These are phyloP conservation scores for Apomyelois bistriatella DNA, from an alignment of 2,888 invertebrate species.

Conservation along the genomic window DNA sequence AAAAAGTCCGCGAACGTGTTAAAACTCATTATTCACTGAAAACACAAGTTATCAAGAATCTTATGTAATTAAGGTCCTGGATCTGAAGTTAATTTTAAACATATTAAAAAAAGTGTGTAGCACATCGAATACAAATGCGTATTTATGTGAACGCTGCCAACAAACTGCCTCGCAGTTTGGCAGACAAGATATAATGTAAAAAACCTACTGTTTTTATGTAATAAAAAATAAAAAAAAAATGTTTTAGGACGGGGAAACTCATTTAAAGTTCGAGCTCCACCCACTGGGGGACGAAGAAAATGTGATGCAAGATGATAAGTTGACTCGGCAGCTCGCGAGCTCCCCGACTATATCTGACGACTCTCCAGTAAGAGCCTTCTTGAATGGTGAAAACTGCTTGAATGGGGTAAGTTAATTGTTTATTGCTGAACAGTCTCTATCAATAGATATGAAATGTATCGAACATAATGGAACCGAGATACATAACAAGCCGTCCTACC, in stretches of 20 bases:
- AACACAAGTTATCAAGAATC: too few relatives aligned
- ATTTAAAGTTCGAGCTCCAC: conserved; percentile 84
- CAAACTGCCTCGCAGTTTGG: too few relatives aligned
- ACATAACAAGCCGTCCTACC: conserved; percentile 44
- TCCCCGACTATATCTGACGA: conserved; percentile 71
- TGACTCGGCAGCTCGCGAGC: conserved; percentile 18
- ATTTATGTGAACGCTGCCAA: too few relatives aligned
- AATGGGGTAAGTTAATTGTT: conserved; percentile 83
- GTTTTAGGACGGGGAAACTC: conserved; percentile 81
- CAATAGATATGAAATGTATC: conserved; percentile 27
- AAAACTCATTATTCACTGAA: too few relatives aligned
- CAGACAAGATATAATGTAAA: too few relatives aligned
- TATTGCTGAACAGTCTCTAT: neutral
- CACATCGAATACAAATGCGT: too few relatives aligned
- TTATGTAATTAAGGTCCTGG: too few relatives aligned
- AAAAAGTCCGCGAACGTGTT: too few relatives aligned
- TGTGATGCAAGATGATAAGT: conserved; percentile 50
- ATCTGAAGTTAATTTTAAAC: too few relatives aligned
- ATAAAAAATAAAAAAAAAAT: too few relatives aligned
- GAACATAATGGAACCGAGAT: conserved; percentile 41
- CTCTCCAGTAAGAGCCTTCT: conserved; percentile 87
- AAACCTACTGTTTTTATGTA: too few relatives aligned
- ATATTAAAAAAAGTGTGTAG: too few relatives aligned
- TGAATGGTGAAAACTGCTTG: conserved; percentile 91
- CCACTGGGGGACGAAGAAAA: conserved; percentile 74